Conservation (phyloP, 2,113 vertebrate species). For the Phycodurus eques region DNA sequence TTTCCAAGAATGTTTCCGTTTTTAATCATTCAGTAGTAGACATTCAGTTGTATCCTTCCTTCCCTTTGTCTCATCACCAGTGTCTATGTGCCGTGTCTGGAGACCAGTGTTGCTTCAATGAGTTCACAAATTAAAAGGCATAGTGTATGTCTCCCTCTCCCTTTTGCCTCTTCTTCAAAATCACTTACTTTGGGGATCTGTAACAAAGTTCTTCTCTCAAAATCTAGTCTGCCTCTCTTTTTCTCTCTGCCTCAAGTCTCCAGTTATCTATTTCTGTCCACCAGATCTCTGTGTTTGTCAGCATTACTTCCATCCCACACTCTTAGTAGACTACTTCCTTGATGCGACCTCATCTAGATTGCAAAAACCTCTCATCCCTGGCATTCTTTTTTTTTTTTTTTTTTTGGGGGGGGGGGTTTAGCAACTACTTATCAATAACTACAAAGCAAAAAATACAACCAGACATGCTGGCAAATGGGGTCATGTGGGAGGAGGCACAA, state of each 20-base stretch:
- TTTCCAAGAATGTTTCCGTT: constrained; percentile 14
- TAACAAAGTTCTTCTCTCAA: constrained; percentile 45
- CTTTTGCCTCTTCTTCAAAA: constrained; percentile 39
- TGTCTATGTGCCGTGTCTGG: constrained; percentile 20
- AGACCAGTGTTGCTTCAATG: constrained; percentile 35
- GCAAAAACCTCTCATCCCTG: constrained; percentile 18
- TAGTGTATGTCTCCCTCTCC: constrained; percentile 25
- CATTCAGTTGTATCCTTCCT: not conserved
- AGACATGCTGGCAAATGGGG: constrained; percentile 29
- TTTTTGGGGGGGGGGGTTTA: not conserved
- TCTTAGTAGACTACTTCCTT: constrained; percentile 43
- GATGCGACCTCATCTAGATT: constrained; percentile 33
- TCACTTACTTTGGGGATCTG: constrained; percentile 27
- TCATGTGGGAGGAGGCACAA: constrained; percentile 30
- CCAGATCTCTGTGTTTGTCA: constrained; percentile 52
- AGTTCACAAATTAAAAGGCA: constrained; percentile 52
- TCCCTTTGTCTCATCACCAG: constrained; percentile 13
- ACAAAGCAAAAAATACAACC: constrained; percentile 28
- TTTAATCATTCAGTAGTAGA: constrained; percentile 22
- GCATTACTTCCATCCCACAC: constrained; percentile 62
- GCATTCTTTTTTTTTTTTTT: constrained; percentile 8
- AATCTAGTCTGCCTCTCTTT: constrained; percentile 32
- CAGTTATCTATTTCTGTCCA: constrained; percentile 61
- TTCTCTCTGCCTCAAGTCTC: constrained; percentile 48
- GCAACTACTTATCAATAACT: constrained; percentile 29